A percentile compares a stretch with the other conserved stretches of the same genome.
Conservation (phyloP, 2,888 invertebrate genomes). For the Ichneumon xanthorius region DNA sequence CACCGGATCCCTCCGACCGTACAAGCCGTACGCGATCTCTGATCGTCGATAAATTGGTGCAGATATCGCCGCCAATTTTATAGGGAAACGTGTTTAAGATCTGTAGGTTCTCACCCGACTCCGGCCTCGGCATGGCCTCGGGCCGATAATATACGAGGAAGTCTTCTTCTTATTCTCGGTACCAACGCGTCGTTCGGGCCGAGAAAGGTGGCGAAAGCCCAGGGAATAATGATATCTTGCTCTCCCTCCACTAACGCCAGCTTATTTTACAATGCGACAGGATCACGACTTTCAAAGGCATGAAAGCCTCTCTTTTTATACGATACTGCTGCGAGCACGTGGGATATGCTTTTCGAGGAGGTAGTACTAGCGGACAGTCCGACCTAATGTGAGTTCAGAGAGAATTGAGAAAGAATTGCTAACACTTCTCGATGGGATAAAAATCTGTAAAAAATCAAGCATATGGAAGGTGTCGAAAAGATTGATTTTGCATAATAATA, state of each 20-base stretch:
- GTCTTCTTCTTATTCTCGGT: slow-evolving; percentile 57
- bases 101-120: slow-evolving; percentile 63
- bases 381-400: no score
- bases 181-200: slow-evolving; percentile 35
- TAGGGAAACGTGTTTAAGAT: slow-evolving; percentile 78
- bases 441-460: no score
- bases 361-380: neutral
- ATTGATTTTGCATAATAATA: no score
- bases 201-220: slow-evolving; percentile 59
- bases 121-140: slow-evolving; percentile 67
- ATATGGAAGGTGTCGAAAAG: no score
- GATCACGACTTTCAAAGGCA: slow-evolving; percentile 45
- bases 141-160: slow-evolving; percentile 68
- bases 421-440: no score
- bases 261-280: slow-evolving; percentile 60
- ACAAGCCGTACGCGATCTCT: slow-evolving; percentile 22
- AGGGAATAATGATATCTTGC: slow-evolving; percentile 46
- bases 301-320: slow-evolving; percentile 19
- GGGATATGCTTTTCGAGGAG: neutral
- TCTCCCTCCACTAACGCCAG: slow-evolving; percentile 49
- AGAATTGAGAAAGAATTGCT: no score
- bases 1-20: slow-evolving; percentile 44
- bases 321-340: neutral
- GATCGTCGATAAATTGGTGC: slow-evolving; percentile 80
- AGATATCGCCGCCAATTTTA: slow-evolving; percentile 82